Evolutionary conservation across 2,888 invertebrate species (phyloP).

Genomic region (Brenthis ino): DNA sequence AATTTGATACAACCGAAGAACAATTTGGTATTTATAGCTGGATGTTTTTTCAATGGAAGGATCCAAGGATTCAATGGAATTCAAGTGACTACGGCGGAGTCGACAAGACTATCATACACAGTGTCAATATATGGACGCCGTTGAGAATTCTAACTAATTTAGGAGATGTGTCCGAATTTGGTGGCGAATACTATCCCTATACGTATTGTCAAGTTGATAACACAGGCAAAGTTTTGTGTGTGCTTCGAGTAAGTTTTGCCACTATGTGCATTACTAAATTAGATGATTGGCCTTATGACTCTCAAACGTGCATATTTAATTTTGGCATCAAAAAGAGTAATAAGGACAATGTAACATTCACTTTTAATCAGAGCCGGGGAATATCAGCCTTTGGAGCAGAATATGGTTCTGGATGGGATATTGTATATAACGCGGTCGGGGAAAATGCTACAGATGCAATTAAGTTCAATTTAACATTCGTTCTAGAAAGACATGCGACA

Average conservation of each 20-base stretch:
- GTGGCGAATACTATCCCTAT: constrained; percentile 7
- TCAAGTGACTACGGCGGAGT: constrained; percentile 42
- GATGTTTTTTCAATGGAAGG: constrained; percentile 43
- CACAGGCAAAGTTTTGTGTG: constrained; percentile 44
- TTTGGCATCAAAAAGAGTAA: constrained; percentile 32
- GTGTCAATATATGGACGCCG: constrained; percentile 43
- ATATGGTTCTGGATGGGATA: constrained; percentile 53
- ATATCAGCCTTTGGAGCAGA: constrained; percentile 44
- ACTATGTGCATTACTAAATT: constrained; percentile 46
- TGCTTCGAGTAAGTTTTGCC: constrained; percentile 13
- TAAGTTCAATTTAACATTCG: constrained; percentile 48
- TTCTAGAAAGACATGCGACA: constrained; percentile 52
- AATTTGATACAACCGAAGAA: constrained; percentile 45
- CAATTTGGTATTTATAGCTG: constrained; percentile 43
- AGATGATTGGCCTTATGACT: constrained; percentile 53
- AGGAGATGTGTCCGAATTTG: constrained; percentile 26
- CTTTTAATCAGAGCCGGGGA: constrained; percentile 33
- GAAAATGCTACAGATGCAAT: constrained; percentile 36
- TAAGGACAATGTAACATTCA: constrained; percentile 36
- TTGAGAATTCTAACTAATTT: constrained; percentile 43
- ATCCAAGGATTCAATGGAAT: constrained; percentile 45
- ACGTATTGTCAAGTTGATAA: constrained; percentile 40
- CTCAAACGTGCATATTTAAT: constrained; percentile 47
- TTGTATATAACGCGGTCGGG: constrained; percentile 47
- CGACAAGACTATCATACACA: constrained; percentile 15